Conservation (phyloP, 2,888 invertebrate genomes). For the Nephrotoma flavescens region DNA sequence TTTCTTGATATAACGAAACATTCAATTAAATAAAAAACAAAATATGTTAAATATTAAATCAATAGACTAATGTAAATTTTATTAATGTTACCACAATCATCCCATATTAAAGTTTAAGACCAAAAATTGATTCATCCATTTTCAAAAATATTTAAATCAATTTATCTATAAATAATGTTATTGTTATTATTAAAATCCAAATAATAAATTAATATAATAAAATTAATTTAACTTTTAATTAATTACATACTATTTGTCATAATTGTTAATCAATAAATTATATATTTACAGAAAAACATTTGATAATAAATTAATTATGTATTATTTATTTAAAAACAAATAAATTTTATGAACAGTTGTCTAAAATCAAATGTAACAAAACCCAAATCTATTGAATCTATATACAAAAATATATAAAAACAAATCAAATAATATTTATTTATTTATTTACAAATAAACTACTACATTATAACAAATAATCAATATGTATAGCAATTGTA, state of each 20-base stretch:
- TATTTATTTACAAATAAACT: not conserved
- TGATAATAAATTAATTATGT: not conserved
- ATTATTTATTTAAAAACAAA: not conserved
- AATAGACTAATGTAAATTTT: not conserved
- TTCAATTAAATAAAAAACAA: not conserved
- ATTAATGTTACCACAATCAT: not conserved
- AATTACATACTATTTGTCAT: not conserved
- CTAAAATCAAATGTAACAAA: not conserved
- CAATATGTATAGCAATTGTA: not conserved
- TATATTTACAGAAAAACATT: not conserved
- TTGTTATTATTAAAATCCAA: not conserved
- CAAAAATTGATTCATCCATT: not conserved
- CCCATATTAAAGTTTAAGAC: not conserved
- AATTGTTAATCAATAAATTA: not conserved
- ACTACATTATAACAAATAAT: not conserved
- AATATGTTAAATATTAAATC: not conserved
- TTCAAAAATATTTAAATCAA: not conserved
- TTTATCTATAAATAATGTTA: not conserved
- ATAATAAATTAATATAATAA: too few species aligned
- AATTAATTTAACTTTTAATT: not conserved
- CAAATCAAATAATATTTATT: not conserved
- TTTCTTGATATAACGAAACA: not conserved
- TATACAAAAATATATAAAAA: not conserved
- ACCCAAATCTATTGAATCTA: not conserved
- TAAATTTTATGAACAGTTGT: not conserved